A percentile compares a stretch with the other conserved stretches of the same genome.
These are phyloP conservation scores for Podabrus alpinus DNA, from an alignment of 2,888 invertebrate species.

Conservation along the genomic window DNA sequence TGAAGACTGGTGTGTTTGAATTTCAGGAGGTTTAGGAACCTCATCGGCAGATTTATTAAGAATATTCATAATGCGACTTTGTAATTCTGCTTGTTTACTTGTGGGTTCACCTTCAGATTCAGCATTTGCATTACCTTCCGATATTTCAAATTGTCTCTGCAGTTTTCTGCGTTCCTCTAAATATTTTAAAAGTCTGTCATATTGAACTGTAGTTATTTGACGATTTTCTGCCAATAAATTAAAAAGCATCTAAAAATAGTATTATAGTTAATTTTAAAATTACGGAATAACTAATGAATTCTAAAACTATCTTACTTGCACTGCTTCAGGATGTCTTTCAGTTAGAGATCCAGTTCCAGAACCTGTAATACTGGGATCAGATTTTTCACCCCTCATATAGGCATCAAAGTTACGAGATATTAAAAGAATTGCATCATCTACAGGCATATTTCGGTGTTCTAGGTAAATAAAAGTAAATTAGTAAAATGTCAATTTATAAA, in stretches of 20 bases:
- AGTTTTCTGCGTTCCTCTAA: constrained; percentile 74
- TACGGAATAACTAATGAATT: background rate
- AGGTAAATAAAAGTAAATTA: constrained; percentile 39
- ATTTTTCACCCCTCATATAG: constrained; percentile 60
- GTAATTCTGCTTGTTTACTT: constrained; percentile 71
- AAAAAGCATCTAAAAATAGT: constrained; percentile 59
- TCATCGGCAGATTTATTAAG: constrained; percentile 61
- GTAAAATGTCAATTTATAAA: background rate
- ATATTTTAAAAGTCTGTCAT: constrained; percentile 75
- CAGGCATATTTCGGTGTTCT: constrained; percentile 96
- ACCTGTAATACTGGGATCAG: constrained; percentile 38
- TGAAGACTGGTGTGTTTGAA: constrained; percentile 38
- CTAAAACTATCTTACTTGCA: constrained; percentile 56
- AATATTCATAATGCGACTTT: constrained; percentile 78
- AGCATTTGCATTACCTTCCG: constrained; percentile 65
- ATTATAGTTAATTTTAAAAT: background rate
- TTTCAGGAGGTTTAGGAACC: constrained; percentile 45
- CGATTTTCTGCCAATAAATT: constrained; percentile 84
- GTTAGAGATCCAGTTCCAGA: constrained; percentile 46
- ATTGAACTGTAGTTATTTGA: constrained; percentile 75
- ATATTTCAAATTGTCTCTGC: constrained; percentile 75
- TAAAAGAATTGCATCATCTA: constrained; percentile 85
- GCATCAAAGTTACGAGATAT: constrained; percentile 72
- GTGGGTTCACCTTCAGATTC: constrained; percentile 53
- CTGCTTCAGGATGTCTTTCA: constrained; percentile 66